Percentiles rank a stretch among this genome's conserved stretches.
These are phyloP conservation scores for Indicator indicator DNA, from an alignment of 2,113 vertebrate species.

Conservation along the genomic window DNA sequence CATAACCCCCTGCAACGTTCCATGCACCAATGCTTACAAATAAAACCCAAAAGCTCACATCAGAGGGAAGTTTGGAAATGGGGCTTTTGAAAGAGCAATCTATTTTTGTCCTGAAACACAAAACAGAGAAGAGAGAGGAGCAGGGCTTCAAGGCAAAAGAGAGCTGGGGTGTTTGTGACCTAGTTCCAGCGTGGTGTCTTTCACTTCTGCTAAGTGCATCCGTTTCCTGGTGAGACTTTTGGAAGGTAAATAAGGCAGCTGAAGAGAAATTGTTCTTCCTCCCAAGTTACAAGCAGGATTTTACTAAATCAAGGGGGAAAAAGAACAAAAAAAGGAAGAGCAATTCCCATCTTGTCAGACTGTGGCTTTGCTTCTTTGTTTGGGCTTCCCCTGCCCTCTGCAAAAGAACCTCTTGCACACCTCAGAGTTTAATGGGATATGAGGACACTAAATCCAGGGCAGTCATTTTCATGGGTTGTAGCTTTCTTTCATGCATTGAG, in stretches of 20 bases:
- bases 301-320: neutral
- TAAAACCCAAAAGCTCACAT: neutral
- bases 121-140: neutral
- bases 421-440: slow-evolving; percentile 3
- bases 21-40: neutral
- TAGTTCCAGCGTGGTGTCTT: neutral
- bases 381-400: neutral
- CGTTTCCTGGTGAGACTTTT: slow-evolving; percentile 48
- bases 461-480: slow-evolving; percentile 17
- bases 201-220: slow-evolving; percentile 42
- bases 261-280: neutral
- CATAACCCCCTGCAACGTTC: neutral
- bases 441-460: neutral
- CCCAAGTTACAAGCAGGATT: neutral
- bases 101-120: neutral
- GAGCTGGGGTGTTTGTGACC: slow-evolving; percentile 36
- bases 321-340: neutral
- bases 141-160: slow-evolving; percentile 44
- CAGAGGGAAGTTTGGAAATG: neutral
- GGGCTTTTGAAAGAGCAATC: slow-evolving; percentile 15
- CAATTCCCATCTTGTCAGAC: neutral
- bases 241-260: slow-evolving; percentile 15
- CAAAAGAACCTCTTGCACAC: neutral
- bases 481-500: neutral
- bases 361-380: neutral